These are phyloP conservation scores for Arothron firmamentum DNA, from an alignment of 2,113 vertebrate genomes.

Conservation along the genomic window DNA sequence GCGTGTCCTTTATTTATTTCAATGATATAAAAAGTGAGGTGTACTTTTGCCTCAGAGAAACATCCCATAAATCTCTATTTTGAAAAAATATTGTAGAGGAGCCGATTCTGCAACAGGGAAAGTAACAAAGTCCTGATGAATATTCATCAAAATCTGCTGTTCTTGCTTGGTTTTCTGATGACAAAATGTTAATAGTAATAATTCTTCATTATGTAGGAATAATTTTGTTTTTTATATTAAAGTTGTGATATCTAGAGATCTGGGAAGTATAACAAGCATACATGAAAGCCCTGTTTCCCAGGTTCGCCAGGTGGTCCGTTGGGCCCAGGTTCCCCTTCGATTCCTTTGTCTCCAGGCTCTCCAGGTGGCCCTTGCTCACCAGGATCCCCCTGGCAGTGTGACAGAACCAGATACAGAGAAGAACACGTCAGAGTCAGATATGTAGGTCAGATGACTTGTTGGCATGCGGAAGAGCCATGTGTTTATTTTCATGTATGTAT, in stretches of 20 bases:
- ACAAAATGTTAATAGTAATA: background rate
- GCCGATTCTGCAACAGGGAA: background rate
- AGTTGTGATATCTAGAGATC: background rate
- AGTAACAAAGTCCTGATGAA: background rate
- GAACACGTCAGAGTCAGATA: background rate
- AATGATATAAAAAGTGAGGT: background rate
- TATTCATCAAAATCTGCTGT: background rate
- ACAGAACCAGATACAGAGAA: background rate
- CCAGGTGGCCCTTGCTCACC: slow-evolving; percentile 83
- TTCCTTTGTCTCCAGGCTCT: slow-evolving; percentile 86
- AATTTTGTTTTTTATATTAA: background rate
- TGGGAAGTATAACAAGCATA: slow-evolving; percentile 65
- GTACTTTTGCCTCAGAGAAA: background rate
- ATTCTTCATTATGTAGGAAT: no score
- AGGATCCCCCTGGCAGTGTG: slow-evolving; percentile 77
- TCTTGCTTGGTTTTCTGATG: background rate
- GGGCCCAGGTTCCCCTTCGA: slow-evolving; percentile 77
- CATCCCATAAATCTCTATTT: background rate
- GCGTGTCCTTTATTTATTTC: background rate
- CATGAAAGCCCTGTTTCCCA: slow-evolving; percentile 82
- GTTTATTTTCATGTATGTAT: no score
- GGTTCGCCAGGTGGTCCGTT: slow-evolving; percentile 76
- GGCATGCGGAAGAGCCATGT: no score
- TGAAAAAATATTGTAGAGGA: background rate
- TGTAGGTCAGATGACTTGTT: background rate